phyloP scores from a whole-genome alignment of 2,113 vertebrate genomes.

The Burhinus bistriatus region DNA sequence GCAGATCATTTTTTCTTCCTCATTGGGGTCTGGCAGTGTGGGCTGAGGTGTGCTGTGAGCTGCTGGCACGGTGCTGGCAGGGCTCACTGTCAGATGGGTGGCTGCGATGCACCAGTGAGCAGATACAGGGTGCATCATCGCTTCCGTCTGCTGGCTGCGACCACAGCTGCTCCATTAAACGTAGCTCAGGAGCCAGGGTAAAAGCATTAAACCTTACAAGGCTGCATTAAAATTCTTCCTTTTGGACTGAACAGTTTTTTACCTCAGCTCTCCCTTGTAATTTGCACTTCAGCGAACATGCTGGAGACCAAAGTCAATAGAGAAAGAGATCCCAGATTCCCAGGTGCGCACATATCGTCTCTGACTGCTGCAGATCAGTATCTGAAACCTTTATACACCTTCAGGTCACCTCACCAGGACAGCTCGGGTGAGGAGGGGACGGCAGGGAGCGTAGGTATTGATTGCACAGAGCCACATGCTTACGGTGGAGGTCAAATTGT shows the following conservation, averaged over 20 bases:
- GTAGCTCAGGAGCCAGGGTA: neutral
- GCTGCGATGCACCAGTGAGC: neutral
- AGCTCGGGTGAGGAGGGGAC: neutral
- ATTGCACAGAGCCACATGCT: neutral
- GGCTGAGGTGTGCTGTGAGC: neutral
- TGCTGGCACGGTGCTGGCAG: fast-evolving
- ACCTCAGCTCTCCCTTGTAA: neutral
- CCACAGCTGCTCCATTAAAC: neutral
- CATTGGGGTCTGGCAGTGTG: neutral
- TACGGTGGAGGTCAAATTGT: neutral
- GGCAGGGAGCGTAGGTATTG: neutral
- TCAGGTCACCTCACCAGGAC: neutral
- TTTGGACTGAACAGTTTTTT: neutral
- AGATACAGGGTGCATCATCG: neutral
- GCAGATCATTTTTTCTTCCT: neutral
- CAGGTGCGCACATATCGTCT: neutral
- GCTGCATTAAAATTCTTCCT: neutral
- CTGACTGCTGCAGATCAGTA: neutral
- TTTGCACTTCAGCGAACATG: neutral
- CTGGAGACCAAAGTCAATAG: neutral
- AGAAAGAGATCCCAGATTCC: neutral
- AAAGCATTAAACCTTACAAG: neutral
- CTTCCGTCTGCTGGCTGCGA: neutral
- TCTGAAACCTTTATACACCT: neutral
- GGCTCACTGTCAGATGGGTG: neutral